A percentile compares a stretch with the other conserved stretches of the same genome.
These are phyloP conservation scores for Conopomorpha cramerella DNA, from an alignment of 1,140 invertebrate species.

Conservation along the genomic window DNA sequence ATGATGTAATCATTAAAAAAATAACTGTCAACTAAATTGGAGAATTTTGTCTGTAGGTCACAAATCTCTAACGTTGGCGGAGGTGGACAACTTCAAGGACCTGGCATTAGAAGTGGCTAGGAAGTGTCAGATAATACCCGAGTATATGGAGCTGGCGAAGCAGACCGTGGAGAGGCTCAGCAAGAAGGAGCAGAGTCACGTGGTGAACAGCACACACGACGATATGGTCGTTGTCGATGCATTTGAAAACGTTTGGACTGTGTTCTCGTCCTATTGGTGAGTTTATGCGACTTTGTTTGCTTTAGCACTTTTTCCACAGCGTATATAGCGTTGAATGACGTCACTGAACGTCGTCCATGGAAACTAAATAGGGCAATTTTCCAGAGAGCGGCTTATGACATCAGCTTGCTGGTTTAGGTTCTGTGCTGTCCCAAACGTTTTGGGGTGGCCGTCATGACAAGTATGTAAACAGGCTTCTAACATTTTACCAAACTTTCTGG, in stretches of 20 bases:
- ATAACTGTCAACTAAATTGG: too few species aligned
- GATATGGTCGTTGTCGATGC: constrained; percentile 23
- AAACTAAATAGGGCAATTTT: too few species aligned
- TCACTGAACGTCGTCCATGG: background rate
- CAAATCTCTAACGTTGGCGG: constrained; percentile 21
- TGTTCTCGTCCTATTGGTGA: constrained; percentile 40
- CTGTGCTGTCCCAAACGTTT: too few species aligned
- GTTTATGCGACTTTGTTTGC: constrained; percentile 5
- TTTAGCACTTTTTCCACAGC: background rate
- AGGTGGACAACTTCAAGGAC: constrained; percentile 34
- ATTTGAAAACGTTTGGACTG: constrained; percentile 33
- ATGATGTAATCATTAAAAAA: too few species aligned
- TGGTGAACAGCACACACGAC: constrained; percentile 1
- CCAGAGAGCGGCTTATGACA: too few species aligned
- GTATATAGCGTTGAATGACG: background rate
- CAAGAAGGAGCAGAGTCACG: constrained; percentile 7
- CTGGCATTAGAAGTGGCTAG: constrained; percentile 32
- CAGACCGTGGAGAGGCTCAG: constrained; percentile 22
- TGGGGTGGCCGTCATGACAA: too few species aligned
- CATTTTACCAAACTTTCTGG: too few species aligned
- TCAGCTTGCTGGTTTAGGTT: too few species aligned
- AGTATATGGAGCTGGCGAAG: constrained; percentile 46
- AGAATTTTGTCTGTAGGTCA: constrained; percentile 18
- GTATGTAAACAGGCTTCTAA: background rate
- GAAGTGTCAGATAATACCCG: constrained; percentile 45